phyloP scores from a whole-genome alignment of 2,888 invertebrate genomes.

The Cyclophora albipunctata region DNA sequence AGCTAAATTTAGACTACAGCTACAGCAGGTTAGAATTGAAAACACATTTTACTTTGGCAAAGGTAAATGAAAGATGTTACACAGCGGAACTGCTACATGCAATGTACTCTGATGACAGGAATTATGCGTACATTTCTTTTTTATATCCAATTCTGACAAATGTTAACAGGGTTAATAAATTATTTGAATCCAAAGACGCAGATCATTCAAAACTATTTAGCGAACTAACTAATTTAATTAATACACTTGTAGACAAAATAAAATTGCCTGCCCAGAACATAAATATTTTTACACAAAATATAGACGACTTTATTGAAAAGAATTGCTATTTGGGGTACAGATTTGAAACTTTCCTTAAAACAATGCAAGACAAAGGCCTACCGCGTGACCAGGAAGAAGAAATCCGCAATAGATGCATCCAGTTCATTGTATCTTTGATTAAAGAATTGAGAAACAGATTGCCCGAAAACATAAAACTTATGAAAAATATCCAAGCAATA shows the following conservation, averaged over 20 bases:
- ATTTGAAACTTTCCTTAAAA: too few species aligned
- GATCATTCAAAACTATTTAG: slow-evolving; percentile 7
- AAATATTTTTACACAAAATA: slow-evolving; percentile 11
- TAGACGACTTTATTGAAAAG: slow-evolving; percentile 5
- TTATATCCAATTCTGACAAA: slow-evolving; percentile 12
- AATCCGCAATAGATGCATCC: too few species aligned
- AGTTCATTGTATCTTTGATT: too few species aligned
- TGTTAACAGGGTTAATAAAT: slow-evolving; percentile 10
- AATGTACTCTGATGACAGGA: slow-evolving; percentile 15
- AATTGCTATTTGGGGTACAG: slow-evolving; percentile 8
- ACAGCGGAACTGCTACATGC: slow-evolving; percentile 12
- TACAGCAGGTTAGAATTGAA: slow-evolving; percentile 12
- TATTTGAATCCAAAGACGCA: slow-evolving; percentile 13
- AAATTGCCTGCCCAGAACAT: slow-evolving; percentile 10
- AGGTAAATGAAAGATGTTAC: slow-evolving; percentile 14
- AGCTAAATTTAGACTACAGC: too few species aligned
- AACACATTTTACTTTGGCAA: slow-evolving; percentile 12
- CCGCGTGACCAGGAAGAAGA: too few species aligned
- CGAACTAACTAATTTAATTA: slow-evolving; percentile 9
- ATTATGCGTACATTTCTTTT: slow-evolving; percentile 15
- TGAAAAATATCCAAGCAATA: too few species aligned
- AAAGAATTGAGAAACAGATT: too few species aligned
- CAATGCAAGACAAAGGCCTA: too few species aligned
- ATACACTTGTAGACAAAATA: slow-evolving; percentile 10
- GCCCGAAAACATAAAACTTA: too few species aligned